Evolutionary conservation across 2,888 invertebrate species (phyloP), one percentile per base, ranked within the genome.

Genomic region (Adineta ricciae): DNA sequence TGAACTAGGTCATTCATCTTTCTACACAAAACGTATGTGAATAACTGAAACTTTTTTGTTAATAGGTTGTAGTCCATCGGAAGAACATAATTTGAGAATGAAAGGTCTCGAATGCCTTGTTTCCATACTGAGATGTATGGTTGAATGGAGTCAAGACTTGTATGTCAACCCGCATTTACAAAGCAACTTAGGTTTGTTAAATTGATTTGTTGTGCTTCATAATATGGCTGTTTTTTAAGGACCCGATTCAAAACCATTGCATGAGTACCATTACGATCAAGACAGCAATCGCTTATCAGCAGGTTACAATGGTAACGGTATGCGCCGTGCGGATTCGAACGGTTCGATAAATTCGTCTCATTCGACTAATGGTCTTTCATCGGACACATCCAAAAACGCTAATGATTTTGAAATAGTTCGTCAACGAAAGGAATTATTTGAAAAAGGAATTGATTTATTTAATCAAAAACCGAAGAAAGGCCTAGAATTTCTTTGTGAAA

Each of bases 341-440:
- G 78, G 41, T 41, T 78, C 78, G 11, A 41, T 54, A 27, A 90
- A 89, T 86, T 90, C 90, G 50, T 85, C 85, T 93, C n/a, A 93
- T 93, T 89, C 46, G 8, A 11, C 46, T 8, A 46, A 11, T 46
- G 46, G 46, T 46, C 46, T 46, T 46, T 46, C 46, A 46, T 8
- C 46, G 5, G 46, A 46, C 11, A 46, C 93, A 93, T 88, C 94
- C 94, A 85, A 85, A 87, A 85, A 84, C 87, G 86, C 94, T 95
- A 91, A 93, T 90, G 96, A 97, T 88, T 94, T 97, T 88, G 97
- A 98, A 91, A 96, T 96, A 82, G 93, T 96, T 85, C 99, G 99
- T 91, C 97, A 97, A 90, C 95, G 97, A 89, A 99, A 99, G 90
- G 97, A 98, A 92, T 95, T 98, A n/a, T 97, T 97, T 95, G 98